Base-by-base conservation (phyloP, 2,888 invertebrate species). In the Agrilus biguttatus region DNA sequence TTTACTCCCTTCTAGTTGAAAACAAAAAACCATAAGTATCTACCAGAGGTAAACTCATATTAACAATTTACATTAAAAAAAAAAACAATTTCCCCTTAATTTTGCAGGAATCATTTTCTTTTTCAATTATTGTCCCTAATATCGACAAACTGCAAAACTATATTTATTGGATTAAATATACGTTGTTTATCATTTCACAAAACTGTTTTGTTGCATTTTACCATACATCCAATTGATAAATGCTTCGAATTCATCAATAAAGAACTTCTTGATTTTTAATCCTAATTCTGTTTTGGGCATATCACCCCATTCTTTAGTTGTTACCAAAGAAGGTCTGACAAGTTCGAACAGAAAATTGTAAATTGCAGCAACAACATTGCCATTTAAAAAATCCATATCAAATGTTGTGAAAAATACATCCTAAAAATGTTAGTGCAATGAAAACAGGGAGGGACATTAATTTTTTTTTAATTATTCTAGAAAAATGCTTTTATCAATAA, bases 241-340 rank as follows among this genome's bases (percentile, higher is more conserved):
- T 49, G 71, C 68, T n/a, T 65, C 60, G 44, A 77, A 71, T 45
- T 73, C 73, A 36, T 72, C 73, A 36, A 77, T 61, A 55, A 80
- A 79, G 45, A 73, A 68, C 7, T 66, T 60, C 50, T 69, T 70
- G 37, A 71, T 67, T 47, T 65, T 64, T 14, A 65, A 53, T 12
- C 71, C 72, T 32, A 59, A 55, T 43, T 65, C 66, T 5, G 62
- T 62, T 53, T 70, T 70, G 1, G 60, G 57, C 5, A 74, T 64
- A 47, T 75, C 69, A 8, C 76, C 76, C 71, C 77, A 78, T 3
- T 73, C 69, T 8, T 65, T 66, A 14, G 67, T 67, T 2, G 60
- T 56, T 37, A 59, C 58, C 36, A 78, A 53, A 1, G 70, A 66
- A 13, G 72, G 71, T 21, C 65, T 61, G 14, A 73, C 52, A 4